A percentile compares a stretch with the other conserved stretches of the same genome.
These are phyloP conservation scores for Aythya baeri DNA, from an alignment of 2,113 vertebrate genomes.

Conservation along the genomic window DNA sequence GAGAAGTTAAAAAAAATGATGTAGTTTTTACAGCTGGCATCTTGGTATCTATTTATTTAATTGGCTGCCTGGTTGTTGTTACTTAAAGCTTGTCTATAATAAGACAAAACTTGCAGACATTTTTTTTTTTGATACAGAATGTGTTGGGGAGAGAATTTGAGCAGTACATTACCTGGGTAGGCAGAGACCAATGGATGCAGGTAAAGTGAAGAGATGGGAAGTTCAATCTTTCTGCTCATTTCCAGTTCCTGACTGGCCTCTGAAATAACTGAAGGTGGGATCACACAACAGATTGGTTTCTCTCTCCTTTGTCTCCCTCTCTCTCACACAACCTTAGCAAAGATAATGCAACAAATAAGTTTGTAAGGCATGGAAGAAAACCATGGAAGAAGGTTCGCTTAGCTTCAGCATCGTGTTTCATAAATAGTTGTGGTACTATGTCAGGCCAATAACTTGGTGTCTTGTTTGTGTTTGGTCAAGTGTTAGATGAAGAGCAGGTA, in stretches of 20 bases:
- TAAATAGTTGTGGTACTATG: neutral
- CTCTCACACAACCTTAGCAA: neutral
- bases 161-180: neutral
- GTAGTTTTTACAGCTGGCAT: neutral
- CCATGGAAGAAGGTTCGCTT: neutral
- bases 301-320: neutral
- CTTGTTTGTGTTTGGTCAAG: neutral
- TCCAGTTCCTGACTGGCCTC: neutral
- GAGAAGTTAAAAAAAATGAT: neutral
- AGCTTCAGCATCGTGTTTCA: neutral
- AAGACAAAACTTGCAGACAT: neutral
- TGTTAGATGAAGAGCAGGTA: neutral
- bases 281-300: neutral
- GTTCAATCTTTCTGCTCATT: neutral
- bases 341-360: neutral
- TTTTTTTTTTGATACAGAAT: neutral
- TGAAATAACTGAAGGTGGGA: neutral
- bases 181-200: neutral
- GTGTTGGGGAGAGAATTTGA: neutral
- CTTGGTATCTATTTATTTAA: neutral
- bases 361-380: neutral
- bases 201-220: neutral
- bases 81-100: neutral
- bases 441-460: neutral
- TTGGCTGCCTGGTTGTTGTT: neutral